These are phyloP conservation scores for Cataglyphis albicans DNA, from an alignment of 2,888 invertebrate genomes.

Conservation along the genomic window DNA sequence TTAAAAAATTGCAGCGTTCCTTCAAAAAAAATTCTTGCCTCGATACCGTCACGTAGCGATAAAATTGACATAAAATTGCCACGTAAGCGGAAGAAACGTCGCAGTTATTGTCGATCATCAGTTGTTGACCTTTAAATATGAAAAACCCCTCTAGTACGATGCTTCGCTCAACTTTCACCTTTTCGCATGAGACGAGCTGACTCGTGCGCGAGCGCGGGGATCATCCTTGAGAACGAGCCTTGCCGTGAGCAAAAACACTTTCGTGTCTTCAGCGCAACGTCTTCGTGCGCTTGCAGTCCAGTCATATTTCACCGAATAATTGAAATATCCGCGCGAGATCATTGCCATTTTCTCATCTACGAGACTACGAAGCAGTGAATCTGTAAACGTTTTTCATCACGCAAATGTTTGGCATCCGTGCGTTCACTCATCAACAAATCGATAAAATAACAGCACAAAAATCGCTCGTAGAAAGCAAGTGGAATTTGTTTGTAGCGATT, in stretches of 20 bases:
- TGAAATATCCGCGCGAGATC: constrained; percentile 45
- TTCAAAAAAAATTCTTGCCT: not conserved
- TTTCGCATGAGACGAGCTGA: constrained; percentile 45
- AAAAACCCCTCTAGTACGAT: constrained; percentile 45
- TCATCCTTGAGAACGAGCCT: constrained; percentile 56
- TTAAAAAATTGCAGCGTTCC: constrained; percentile 10
- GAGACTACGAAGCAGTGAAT: not conserved
- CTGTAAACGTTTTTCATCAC: constrained; percentile 2
- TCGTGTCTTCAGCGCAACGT: constrained; percentile 11
- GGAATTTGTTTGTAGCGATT: not conserved
- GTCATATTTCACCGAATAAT: constrained; percentile 22
- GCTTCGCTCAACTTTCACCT: constrained; percentile 55
- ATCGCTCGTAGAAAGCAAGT: constrained; percentile 1
- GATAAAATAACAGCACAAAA: constrained; percentile 38
- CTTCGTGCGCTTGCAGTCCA: constrained; percentile 4
- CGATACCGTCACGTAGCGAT: constrained; percentile 39
- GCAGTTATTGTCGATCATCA: constrained; percentile 51
- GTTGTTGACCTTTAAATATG: constrained; percentile 58
- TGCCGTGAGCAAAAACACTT: constrained; percentile 50
- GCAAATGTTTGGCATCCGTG: constrained; percentile 15
- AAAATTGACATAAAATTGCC: constrained; percentile 47
- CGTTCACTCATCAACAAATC: constrained; percentile 25
- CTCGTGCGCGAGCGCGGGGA: constrained; percentile 41
- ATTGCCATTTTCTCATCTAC: constrained; percentile 30
- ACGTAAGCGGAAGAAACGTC: constrained; percentile 55